Base-by-base conservation (phyloP, 92 coral and sea anemone genomes). In the Zoanthus gigantus region DNA sequence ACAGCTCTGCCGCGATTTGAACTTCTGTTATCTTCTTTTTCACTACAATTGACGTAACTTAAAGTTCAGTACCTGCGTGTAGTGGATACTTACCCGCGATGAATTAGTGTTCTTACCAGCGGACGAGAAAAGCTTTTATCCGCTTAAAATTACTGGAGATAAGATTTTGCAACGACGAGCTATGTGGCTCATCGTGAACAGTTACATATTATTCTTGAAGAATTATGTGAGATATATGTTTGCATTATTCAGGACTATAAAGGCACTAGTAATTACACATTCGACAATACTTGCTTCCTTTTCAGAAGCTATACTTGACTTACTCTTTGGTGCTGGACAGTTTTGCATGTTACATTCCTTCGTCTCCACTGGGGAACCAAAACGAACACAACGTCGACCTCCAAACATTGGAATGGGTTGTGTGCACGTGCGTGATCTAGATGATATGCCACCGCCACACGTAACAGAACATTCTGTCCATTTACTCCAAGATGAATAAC, bases 361-460 rank as follows among this genome's bases (percentile, higher is more conserved):
- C 46, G 94, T 95, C 76, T 96, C 94, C 37, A 94, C 94, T 23
- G 96, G 96, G 11, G 90, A 87, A 10, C 88, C 98, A 86, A 92
- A 90, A 47, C 89, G 93, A 60, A 89, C 72, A 90, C 99, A 96
- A 13, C 95, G 86, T 48, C 84, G 89, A 6, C 99, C 99, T 74
- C 96, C 98, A 61, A 91, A 96, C 95, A 92, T 78, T 46, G 99
- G 98, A 5, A 93, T 94, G 10, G 99, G 99, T 58, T 93, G 88
- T 0, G 96, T 92, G 56, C 98, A 96, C 5, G 95, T 85, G 15
- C 98, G 95, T 47, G 98, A 88, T 15, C 92, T 87, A 57, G 98
- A 94, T 7, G 90, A 69, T 65, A 95, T 87, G 48, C 98, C 98
- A 13, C 98, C 98, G 15, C 95, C 98, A 76, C 98, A 96, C 67